Evolutionary conservation across 2,113 vertebrate genomes (phyloP), one percentile per base, ranked within the genome.

Genomic region (Micronycteris hirsuta): DNA sequence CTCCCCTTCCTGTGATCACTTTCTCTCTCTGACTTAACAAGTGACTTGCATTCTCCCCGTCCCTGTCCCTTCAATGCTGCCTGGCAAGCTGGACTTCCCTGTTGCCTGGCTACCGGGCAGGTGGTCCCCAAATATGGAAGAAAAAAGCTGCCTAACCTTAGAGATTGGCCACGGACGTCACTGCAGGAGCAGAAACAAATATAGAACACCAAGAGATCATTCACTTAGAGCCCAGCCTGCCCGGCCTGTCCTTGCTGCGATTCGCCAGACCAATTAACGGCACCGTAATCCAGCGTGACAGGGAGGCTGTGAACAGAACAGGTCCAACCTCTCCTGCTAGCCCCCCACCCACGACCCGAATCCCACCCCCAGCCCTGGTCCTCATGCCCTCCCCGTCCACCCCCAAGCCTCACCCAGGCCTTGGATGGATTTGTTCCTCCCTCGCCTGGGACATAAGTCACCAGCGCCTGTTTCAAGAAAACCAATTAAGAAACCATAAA

Each of bases 151-250:
- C 90, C 96, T 94, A 91, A 73, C 73, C 4, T 2, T 96, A 98
- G 95, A 91, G 67, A 96, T 71, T 97, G 96, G 87, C 91, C 5
- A 5, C 0, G 56, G 96, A 97, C 22, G 4, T 97, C 98, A 96
- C 16, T 83, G 96, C 47, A 85, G 94, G 97, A 91, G 96, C 96
- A 97, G 97, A 98, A 97, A 98, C 97, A 98, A 98, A 98, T 98
- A 98, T 77, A 98, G 98, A 97, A 97, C 95, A 93, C 96, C 56
- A 96, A 47, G 89, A 54, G 89, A 95, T 96, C 20, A 3, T 96
- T 97, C 33, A 4, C 91, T 98, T 91, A 85, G 91, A 95, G 94
- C 95, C 91, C 95, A 67, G 70, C 95, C 97, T 96, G 95, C 93
- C 91, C 94, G 84, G 41, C 0, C 2, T 96, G 93, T 87, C 94